A percentile compares a stretch with the other conserved stretches of the same genome.
phyloP scores from a whole-genome alignment of 1,140 invertebrate genomes.

The Neodiprion lecontei region DNA sequence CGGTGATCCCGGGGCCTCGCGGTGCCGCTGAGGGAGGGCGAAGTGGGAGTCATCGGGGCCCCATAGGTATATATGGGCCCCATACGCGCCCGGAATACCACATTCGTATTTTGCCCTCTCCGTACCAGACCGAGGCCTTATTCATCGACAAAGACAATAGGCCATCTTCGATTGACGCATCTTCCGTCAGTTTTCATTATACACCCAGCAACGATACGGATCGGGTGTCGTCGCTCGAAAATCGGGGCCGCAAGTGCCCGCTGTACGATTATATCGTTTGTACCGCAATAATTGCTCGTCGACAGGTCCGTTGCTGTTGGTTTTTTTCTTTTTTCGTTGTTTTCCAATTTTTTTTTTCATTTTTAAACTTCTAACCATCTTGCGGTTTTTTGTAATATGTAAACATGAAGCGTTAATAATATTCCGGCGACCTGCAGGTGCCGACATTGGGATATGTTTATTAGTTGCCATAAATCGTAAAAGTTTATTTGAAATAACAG shows the following conservation, averaged over 20 bases:
- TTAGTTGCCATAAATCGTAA: no score
- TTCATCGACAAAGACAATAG: slow-evolving; percentile 1
- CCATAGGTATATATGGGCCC: slow-evolving; percentile 58
- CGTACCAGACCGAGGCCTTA: slow-evolving; percentile 31
- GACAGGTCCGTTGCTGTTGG: not conserved
- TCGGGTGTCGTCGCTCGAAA: not conserved
- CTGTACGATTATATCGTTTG: not conserved
- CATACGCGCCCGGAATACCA: slow-evolving; percentile 59
- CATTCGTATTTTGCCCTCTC: slow-evolving; percentile 58
- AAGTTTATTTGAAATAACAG: no score
- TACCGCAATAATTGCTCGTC: not conserved
- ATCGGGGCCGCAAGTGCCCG: not conserved
- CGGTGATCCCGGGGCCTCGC: slow-evolving; percentile 26
- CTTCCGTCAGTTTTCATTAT: not conserved
- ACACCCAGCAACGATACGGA: not conserved
- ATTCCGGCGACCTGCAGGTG: no score
- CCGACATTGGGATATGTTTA: no score
- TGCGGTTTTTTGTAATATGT: no score
- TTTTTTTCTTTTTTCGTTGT: not conserved
- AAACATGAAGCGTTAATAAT: no score
- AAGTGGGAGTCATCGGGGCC: slow-evolving; percentile 41
- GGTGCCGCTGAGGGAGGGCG: slow-evolving; percentile 27
- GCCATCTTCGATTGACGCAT: not conserved
- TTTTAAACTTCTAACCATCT: no score
- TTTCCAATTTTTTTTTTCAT: not conserved